Evolutionary conservation across 2,797 vertebrate species (phyloP).

Genomic region (Anas bernieri): DNA sequence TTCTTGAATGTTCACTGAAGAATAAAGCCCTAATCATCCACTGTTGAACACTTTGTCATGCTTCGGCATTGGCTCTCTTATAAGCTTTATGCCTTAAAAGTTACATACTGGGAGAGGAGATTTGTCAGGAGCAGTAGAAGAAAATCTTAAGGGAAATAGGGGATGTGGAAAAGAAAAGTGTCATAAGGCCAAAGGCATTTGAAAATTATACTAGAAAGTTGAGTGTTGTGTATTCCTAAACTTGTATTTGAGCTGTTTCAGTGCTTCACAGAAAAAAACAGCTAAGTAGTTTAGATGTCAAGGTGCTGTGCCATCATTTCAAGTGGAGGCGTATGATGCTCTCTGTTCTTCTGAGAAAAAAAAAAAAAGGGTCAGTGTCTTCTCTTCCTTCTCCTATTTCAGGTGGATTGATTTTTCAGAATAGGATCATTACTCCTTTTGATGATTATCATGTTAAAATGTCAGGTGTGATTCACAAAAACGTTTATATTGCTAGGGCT

Average conservation of each 20-base stretch:
- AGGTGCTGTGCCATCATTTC: neutral
- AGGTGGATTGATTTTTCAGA: neutral
- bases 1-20: neutral
- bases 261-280: neutral
- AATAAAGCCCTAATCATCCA: neutral
- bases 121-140: neutral
- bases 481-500: neutral
- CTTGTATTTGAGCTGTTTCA: neutral
- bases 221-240: neutral
- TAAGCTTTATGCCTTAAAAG: neutral
- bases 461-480: neutral
- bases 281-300: neutral
- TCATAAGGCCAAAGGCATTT: neutral
- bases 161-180: neutral
- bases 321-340: neutral
- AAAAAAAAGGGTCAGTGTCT: rapidly evolving
- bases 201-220: neutral
- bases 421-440: neutral
- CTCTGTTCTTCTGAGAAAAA: neutral
- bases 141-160: neutral
- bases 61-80: neutral
- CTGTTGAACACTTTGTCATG: neutral
- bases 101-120: neutral
- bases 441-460: neutral
- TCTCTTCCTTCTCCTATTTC: neutral